Percentiles rank a stretch among this genome's conserved stretches.
phyloP scores from a whole-genome alignment of 92 coral and sea anemone genomes.

The Epizoanthus scotinus region DNA sequence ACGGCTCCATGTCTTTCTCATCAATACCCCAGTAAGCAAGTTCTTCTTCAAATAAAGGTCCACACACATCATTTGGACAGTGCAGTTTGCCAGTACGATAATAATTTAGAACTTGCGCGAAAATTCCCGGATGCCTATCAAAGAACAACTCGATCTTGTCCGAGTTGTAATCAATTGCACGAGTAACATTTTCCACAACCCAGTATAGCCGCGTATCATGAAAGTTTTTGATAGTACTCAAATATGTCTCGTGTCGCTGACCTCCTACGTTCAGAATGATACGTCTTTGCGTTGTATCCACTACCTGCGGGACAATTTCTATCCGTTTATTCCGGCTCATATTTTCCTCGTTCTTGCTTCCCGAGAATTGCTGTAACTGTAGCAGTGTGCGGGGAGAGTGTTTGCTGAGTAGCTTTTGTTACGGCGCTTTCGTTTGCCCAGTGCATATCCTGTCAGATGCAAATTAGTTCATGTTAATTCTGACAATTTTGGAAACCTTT shows the following conservation, averaged over 20 bases:
- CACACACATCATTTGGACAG: constrained; percentile 94
- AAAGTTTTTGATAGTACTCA: constrained; percentile 78
- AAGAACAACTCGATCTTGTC: constrained; percentile 91
- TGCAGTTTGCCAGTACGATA: constrained; percentile 93
- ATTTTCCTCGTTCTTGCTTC: background rate
- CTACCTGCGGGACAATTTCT: constrained; percentile 76
- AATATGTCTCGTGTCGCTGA: constrained; percentile 82
- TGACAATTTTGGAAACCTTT: constrained; percentile 1
- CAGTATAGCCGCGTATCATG: constrained; percentile 90
- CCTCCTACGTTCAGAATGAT: constrained; percentile 90
- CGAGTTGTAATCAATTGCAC: constrained; percentile 89
- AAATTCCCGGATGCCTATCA: constrained; percentile 91
- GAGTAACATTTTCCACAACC: constrained; percentile 92
- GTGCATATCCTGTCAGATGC: constrained; percentile 8
- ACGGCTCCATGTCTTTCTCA: constrained; percentile 96
- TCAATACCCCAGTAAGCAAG: constrained; percentile 96
- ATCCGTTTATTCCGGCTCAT: constrained; percentile 66
- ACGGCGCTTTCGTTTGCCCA: constrained; percentile 13
- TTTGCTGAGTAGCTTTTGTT: background rate
- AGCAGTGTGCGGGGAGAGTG: background rate
- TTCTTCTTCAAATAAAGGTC: constrained; percentile 93
- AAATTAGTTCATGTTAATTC: background rate
- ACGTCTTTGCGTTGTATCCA: constrained; percentile 69
- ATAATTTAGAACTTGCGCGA: constrained; percentile 87
- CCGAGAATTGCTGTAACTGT: background rate